Evolutionary conservation across 2,797 vertebrate genomes (phyloP).

Genomic region (Aphelocoma californica): DNA sequence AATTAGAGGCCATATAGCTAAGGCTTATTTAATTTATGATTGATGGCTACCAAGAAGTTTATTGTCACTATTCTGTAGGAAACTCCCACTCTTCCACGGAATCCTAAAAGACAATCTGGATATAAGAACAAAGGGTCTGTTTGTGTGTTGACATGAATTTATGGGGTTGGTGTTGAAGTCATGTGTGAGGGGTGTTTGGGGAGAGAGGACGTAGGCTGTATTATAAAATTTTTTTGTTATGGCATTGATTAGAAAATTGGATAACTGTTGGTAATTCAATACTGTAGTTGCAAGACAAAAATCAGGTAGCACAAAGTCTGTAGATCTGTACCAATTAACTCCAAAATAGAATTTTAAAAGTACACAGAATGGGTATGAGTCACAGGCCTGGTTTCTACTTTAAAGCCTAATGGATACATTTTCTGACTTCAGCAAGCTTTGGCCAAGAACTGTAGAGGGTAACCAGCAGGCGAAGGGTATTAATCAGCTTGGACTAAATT

Average conservation of each 20-base stretch:
- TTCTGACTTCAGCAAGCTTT: background rate
- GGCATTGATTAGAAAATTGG: background rate
- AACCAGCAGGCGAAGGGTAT: background rate
- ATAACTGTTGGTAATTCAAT: background rate
- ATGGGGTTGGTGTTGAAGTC: background rate
- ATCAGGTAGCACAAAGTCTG: background rate
- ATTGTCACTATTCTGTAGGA: background rate
- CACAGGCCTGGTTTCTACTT: background rate
- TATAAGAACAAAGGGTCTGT: background rate
- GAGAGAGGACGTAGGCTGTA: background rate
- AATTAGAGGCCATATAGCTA: background rate
- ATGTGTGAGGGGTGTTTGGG: background rate
- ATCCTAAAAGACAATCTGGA: background rate
- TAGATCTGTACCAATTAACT: background rate
- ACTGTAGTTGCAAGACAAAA: background rate
- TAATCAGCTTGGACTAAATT: constrained; percentile 13
- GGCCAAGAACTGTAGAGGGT: background rate
- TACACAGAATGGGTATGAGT: background rate
- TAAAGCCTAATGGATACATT: background rate
- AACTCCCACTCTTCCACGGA: background rate
- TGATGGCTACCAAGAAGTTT: background rate
- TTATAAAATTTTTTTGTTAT: background rate
- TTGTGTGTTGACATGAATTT: background rate
- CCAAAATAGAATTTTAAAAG: background rate
- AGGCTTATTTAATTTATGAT: background rate